Conservation (phyloP, 2,113 vertebrate species). For the Chamaea fasciata region DNA sequence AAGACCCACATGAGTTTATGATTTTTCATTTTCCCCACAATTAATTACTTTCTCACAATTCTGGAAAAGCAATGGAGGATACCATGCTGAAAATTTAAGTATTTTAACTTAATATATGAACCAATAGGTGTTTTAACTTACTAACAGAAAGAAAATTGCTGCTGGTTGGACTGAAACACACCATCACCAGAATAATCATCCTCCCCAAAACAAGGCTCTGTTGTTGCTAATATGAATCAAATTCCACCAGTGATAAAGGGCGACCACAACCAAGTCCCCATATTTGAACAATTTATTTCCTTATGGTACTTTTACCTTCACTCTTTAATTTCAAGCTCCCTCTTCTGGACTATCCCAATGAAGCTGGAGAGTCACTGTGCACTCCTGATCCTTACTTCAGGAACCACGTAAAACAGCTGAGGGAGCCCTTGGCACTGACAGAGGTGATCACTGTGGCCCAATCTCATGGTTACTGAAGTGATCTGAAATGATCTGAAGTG, state of each 20-base stretch:
- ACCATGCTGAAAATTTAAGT: not conserved
- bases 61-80: not conserved
- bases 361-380: not conserved
- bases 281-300: not conserved
- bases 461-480: not conserved
- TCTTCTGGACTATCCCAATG: conserved; percentile 60
- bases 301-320: not conserved
- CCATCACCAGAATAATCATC: not conserved
- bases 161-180: not conserved
- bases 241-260: not conserved
- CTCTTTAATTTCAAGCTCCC: conserved; percentile 63
- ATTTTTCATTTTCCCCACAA: not conserved
- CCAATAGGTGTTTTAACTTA: not conserved
- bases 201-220: not conserved
- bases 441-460: not conserved
- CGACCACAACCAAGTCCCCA: not conserved
- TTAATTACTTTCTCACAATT: not conserved
- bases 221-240: not conserved
- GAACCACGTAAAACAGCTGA: not conserved
- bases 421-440: not conserved
- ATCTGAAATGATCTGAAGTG: not conserved
- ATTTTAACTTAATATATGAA: not conserved
- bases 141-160: not conserved
- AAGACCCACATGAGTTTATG: not conserved
- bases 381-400: not conserved